Evolutionary conservation across 2,797 vertebrate species (phyloP).

Genomic region (Percopsis omiscomaycus): DNA sequence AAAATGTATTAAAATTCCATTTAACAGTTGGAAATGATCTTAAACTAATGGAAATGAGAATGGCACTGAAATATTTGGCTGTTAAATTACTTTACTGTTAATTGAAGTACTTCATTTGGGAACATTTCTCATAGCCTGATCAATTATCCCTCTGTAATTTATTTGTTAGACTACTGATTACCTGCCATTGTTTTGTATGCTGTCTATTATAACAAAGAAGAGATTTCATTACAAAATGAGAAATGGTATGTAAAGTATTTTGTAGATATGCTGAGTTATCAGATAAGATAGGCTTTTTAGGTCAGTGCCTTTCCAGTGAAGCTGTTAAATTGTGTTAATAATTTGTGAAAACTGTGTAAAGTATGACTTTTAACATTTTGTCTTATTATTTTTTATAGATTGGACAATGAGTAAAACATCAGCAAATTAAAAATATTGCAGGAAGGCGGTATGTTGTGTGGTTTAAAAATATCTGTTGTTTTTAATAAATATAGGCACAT

Average conservation of each 20-base stretch:
- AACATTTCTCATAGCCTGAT: too few relatives aligned
- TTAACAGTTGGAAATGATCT: too few relatives aligned
- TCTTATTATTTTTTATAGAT: neutral
- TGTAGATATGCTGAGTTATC: slow-evolving; percentile 43
- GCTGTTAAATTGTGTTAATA: neutral
- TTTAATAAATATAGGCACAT: too few relatives aligned
- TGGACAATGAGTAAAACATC: too few relatives aligned
- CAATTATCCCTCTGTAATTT: slow-evolving; percentile 73
- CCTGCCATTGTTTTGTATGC: slow-evolving; percentile 63
- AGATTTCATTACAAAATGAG: slow-evolving; percentile 34
- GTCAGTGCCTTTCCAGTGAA: too few relatives aligned
- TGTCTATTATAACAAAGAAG: slow-evolving; percentile 49
- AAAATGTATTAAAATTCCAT: neutral
- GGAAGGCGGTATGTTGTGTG: too few relatives aligned
- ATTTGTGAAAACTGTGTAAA: neutral
- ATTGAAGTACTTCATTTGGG: slow-evolving; percentile 12
- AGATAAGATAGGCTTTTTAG: too few relatives aligned
- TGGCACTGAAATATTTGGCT: slow-evolving; percentile 7
- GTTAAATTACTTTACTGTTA: slow-evolving; percentile 1
- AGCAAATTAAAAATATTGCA: too few relatives aligned
- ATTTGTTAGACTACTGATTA: slow-evolving; percentile 83
- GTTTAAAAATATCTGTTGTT: too few relatives aligned
- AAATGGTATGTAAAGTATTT: slow-evolving; percentile 40
- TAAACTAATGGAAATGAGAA: too few relatives aligned
- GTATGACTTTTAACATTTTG: too few relatives aligned